Evolutionary conservation across 1,140 invertebrate species (phyloP), one percentile per base, ranked within the genome.

Genomic region (Dryas iulia): DNA sequence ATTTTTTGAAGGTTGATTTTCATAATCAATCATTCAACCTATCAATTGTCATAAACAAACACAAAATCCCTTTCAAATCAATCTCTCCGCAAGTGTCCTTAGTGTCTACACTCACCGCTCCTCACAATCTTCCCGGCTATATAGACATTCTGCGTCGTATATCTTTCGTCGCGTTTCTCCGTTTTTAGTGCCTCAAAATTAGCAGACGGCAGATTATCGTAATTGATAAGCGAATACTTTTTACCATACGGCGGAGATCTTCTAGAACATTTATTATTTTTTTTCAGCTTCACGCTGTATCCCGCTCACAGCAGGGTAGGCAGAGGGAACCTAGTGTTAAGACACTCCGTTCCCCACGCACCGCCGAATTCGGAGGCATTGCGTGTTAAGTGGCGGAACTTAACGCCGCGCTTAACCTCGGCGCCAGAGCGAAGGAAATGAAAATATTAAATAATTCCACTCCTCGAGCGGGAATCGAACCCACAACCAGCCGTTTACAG

Each of bases 141-240:
- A 61, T 91, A 88, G 0, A 87, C 81, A 23, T 76, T 86, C 25
- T 90, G 84, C 0, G 79, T 74, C 0, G 73, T 77, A 1, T 86
- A 58, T 18, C 89, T 80, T 0, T 90, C 86, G 6, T 81, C 74
- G 0, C 78, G 70, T 4, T 81, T 58, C 25, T 82, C 76, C 0
- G 53, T 66, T 18, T 76, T 71, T 21, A 69, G 66, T 5, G 82
- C 77, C 18, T 82, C 78, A 11, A 81, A 80, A 65, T 69, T 86
- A 0, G 76, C 72, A 0, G 91, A 92, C 0, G 91, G 91, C 25
- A 91, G 59, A 12, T 86, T 82, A 0, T 74, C 69, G 61, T 86
- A 91, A 65, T 92, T 79, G n/a, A 92, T 92, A 0, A 92, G 69
- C 0, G 91, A 91, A 57, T 78, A 92, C 66, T 91, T 72, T 54